phyloP scores from a whole-genome alignment of 2,888 invertebrate genomes.

The Stictocephala bisonia region DNA sequence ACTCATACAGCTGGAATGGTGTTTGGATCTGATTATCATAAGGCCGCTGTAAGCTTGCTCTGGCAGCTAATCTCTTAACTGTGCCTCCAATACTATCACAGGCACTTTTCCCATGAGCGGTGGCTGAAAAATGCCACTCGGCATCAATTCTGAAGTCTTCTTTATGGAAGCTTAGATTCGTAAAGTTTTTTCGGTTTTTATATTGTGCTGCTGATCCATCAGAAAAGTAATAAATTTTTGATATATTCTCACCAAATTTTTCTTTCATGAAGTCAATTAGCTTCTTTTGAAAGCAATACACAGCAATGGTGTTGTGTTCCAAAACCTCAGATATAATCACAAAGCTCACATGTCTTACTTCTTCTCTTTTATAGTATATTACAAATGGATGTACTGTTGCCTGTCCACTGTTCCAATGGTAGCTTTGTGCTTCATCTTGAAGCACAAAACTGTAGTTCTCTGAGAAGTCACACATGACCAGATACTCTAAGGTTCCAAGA shows the following conservation, averaged over 20 bases:
- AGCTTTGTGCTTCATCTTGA: slow-evolving; percentile 42
- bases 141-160: slow-evolving; percentile 42
- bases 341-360: too few relatives aligned
- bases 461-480: slow-evolving; percentile 29
- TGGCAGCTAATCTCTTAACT: slow-evolving; percentile 52
- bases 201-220: slow-evolving; percentile 58
- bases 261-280: too few relatives aligned
- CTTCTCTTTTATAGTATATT: too few relatives aligned
- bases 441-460: slow-evolving; percentile 43
- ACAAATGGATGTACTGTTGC: too few relatives aligned
- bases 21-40: slow-evolving; percentile 30
- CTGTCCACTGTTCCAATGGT: too few relatives aligned
- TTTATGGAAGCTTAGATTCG: too few relatives aligned
- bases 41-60: slow-evolving; percentile 44
- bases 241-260: neutral
- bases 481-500: neutral
- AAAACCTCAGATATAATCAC: too few relatives aligned
- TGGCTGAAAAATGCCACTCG: slow-evolving; percentile 51
- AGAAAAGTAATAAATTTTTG: slow-evolving; percentile 50
- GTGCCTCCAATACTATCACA: slow-evolving; percentile 40
- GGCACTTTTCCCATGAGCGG: neutral
- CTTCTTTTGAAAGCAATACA: too few relatives aligned
- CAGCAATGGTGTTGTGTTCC: too few relatives aligned
- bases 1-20: slow-evolving; percentile 17
- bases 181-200: slow-evolving; percentile 58